These are phyloP conservation scores for Echiichthys vipera DNA, from an alignment of 2,797 vertebrate species.

Conservation along the genomic window DNA sequence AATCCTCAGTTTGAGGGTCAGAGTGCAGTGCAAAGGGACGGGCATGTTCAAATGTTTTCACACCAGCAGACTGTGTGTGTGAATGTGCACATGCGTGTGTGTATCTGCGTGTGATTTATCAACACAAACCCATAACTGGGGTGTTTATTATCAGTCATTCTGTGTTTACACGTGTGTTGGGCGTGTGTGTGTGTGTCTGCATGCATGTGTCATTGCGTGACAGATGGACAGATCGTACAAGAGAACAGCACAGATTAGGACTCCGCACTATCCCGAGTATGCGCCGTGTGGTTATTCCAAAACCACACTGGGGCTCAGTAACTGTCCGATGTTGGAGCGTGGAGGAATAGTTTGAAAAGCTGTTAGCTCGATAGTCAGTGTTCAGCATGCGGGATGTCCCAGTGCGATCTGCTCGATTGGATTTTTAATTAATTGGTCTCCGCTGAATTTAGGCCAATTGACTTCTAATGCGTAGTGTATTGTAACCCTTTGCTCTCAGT, in stretches of 20 bases:
- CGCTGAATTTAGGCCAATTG: neutral
- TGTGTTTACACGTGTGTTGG: conserved; percentile 1
- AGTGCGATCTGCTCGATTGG: conserved; percentile 22
- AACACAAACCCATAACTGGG: neutral
- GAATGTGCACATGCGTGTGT: neutral
- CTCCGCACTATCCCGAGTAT: conserved; percentile 8
- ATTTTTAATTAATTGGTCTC: conserved; percentile 38
- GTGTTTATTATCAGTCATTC: neutral
- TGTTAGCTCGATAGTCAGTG: conserved; percentile 24
- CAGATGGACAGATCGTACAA: conserved; percentile 68
- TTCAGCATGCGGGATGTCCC: conserved; percentile 24
- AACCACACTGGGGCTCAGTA: conserved; percentile 43
- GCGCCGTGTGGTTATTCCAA: conserved; percentile 44
- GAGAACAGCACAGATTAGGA: conserved; percentile 71
- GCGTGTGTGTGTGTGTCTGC: conserved; percentile 6
- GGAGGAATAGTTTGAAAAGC: conserved; percentile 29
- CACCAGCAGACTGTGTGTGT: conserved; percentile 40
- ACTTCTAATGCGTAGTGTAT: conserved; percentile 7
- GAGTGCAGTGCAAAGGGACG: conserved; percentile 63
- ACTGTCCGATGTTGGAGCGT: conserved; percentile 25
- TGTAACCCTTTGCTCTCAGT: neutral
- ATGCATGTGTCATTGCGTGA: conserved; percentile 38
- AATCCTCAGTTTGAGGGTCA: conserved; percentile 77
- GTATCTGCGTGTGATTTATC: neutral
- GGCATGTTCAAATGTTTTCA: conserved; percentile 68